Conservation (phyloP, 2,797 vertebrate genomes). For the Natrix natrix region DNA sequence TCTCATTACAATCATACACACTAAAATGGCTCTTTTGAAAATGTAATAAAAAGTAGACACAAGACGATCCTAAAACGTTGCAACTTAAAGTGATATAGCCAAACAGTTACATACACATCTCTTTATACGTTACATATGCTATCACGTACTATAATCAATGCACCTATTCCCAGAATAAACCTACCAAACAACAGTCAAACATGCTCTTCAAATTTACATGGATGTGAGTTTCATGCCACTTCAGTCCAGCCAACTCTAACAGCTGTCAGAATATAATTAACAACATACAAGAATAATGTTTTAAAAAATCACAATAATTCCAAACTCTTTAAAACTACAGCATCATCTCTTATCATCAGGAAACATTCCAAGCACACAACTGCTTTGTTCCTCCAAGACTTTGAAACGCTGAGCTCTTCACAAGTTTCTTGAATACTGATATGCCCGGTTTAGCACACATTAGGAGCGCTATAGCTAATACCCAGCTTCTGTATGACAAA, state of each 20-base stretch:
- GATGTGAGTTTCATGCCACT: not conserved
- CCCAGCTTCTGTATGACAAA: not conserved
- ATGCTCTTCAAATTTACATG: not conserved
- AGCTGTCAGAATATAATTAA: not conserved
- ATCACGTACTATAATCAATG: slow-evolving; percentile 14
- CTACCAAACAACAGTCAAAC: not conserved
- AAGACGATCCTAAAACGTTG: not conserved
- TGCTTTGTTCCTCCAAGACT: not conserved
- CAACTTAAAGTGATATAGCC: slow-evolving; percentile 2
- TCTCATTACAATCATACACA: slow-evolving; percentile 15
- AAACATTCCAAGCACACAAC: not conserved
- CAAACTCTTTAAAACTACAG: not conserved
- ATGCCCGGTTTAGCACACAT: not conserved
- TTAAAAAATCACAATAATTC: not conserved
- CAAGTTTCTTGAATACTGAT: not conserved
- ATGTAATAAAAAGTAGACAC: slow-evolving; percentile 24
- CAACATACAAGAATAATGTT: not conserved
- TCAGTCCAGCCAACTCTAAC: not conserved
- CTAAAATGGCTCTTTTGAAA: not conserved
- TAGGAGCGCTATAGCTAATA: not conserved
- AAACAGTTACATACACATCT: slow-evolving; percentile 19
- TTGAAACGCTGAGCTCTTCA: not conserved
- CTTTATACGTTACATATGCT: slow-evolving; percentile 6
- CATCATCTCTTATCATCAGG: not conserved
- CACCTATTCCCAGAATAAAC: slow-evolving; percentile 8